phyloP scores from a whole-genome alignment of 2,888 invertebrate genomes.

The Spicauda simplicius region DNA sequence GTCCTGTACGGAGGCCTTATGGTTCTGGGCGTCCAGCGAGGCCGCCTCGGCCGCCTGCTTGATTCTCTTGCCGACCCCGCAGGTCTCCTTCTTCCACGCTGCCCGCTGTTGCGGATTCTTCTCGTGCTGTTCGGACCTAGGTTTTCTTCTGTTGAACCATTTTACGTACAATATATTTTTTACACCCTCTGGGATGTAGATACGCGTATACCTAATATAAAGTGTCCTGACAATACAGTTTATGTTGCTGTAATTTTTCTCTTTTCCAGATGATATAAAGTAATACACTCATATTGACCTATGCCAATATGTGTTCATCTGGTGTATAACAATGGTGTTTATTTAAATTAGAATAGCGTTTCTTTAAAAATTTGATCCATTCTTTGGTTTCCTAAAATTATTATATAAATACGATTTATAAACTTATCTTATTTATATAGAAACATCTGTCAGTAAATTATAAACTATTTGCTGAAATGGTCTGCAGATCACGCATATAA shows the following conservation, averaged over 20 bases:
- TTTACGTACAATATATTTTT: constrained; percentile 29
- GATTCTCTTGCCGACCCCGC: constrained; percentile 68
- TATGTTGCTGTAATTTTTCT: too few relatives aligned
- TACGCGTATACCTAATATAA: too few relatives aligned
- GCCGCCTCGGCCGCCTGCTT: constrained; percentile 71
- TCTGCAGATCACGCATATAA: constrained; percentile 2
- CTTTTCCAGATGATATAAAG: too few relatives aligned
- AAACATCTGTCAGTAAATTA: background rate
- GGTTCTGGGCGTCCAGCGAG: constrained; percentile 61
- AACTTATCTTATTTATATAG: too few relatives aligned
- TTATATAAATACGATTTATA: too few relatives aligned
- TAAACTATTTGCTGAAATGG: background rate
- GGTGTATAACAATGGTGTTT: too few relatives aligned
- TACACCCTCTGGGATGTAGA: constrained; percentile 12
- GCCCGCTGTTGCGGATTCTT: constrained; percentile 46
- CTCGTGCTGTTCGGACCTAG: constrained; percentile 63
- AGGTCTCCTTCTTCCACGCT: constrained; percentile 69
- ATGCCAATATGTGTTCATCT: too few relatives aligned
- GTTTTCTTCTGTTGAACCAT: constrained; percentile 73
- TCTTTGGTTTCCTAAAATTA: too few relatives aligned
- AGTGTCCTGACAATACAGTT: too few relatives aligned
- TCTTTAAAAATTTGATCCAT: too few relatives aligned
- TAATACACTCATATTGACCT: too few relatives aligned
- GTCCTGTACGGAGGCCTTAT: constrained; percentile 65
- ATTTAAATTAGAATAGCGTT: too few relatives aligned